Base-by-base conservation (phyloP, 2,113 vertebrate species). In the Upupa epops region DNA sequence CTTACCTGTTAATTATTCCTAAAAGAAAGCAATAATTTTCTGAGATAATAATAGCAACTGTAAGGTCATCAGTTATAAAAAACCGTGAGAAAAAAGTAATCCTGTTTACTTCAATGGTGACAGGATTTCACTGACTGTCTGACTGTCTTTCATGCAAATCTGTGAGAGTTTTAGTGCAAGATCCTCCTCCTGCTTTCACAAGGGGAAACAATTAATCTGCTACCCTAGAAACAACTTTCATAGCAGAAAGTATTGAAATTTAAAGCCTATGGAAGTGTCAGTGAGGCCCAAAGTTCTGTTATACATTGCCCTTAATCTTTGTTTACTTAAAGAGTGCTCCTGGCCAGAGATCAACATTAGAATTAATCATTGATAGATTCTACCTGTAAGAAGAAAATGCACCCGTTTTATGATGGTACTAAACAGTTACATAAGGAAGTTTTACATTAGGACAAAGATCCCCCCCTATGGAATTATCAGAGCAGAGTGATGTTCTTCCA, bases 361-460 rank as follows among this genome's bases (percentile, higher is more conserved):
- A 55, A 81, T 90, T 95, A 96, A 95, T 93, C 80, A 95, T 96
- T 96, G 89, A 66, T 82, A 72, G 90, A 51, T 37, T 90, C 66
- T 84, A 76, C 59, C 75, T 65, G 73, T 65, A 77, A 88, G 58
- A 70, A 88, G 34, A 83, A 76, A 92, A 87, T 21, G 10, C 11
- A 58, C 7, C 6, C 11, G 29, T 81, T 80, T 75, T 63, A 34
- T 63, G 31, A 36, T 49, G 71, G 6, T 72, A 54, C 21, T 54
- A 36, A 61, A 88, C 34, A 52, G 34, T 83, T 74, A 49, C 48
- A 6, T 66, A 34, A 79, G 6, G 3, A 42, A 2, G 5, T 56
- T 59, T 87, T 34, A 55, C 0, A 2, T 48, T 55, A 61, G 40
- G 63, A 5, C 26, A 32, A 45, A 61, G 1, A 12, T 75, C 28